phyloP scores from a whole-genome alignment of 2,113 vertebrate genomes.

The Neofelis nebulosa region DNA sequence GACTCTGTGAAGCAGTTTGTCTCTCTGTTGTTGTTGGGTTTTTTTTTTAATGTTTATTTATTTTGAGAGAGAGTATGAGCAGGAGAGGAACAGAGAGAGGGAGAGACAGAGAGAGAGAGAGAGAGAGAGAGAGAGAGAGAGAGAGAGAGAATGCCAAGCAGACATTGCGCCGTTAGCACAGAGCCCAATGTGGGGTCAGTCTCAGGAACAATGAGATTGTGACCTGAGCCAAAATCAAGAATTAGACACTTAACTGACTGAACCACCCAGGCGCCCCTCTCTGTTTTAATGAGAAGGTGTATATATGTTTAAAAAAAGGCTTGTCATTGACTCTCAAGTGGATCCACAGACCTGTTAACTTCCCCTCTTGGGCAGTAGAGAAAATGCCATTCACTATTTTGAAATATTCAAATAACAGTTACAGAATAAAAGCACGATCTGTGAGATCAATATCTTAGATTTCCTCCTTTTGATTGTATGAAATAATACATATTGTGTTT shows the following conservation, averaged over 20 bases:
- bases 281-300: slow-evolving; percentile 32
- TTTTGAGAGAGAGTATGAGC: too few species aligned
- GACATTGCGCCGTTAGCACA: too few species aligned
- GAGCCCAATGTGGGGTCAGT: too few species aligned
- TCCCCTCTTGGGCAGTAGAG: neutral
- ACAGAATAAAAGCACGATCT: neutral
- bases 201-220: too few species aligned
- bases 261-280: neutral
- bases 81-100: too few species aligned
- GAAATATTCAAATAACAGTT: slow-evolving; percentile 24
- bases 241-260: neutral
- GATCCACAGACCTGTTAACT: neutral
- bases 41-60: too few species aligned
- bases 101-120: too few species aligned
- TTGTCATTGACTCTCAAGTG: slow-evolving; percentile 1
- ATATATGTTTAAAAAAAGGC: neutral
- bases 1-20: neutral
- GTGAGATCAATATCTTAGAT: neutral
- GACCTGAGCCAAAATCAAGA: neutral
- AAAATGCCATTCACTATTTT: neutral
- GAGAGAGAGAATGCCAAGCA: neutral
- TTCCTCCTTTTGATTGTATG: slow-evolving; percentile 13
- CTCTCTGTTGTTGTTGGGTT: too few species aligned
- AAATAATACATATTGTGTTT: slow-evolving; percentile 16
- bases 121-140: too few species aligned